Evolutionary conservation across 2,888 invertebrate genomes (phyloP).

Genomic region (Tipula helvola): DNA sequence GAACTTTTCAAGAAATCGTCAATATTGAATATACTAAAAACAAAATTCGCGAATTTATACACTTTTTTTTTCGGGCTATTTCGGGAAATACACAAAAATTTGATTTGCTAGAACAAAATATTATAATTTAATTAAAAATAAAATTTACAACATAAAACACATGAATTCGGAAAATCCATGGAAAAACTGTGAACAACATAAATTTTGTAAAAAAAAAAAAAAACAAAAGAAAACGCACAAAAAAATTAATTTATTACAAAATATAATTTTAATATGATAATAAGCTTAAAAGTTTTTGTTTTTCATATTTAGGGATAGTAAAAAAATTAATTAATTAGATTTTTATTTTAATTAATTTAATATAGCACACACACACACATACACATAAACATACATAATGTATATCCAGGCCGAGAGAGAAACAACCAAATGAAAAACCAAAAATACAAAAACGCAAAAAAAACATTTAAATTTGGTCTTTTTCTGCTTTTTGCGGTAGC

Average conservation of each 20-base stretch:
- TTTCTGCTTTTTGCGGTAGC: neutral
- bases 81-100: neutral
- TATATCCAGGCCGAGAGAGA: neutral
- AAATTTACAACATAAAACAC: neutral
- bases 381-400: too few relatives aligned
- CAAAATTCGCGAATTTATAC: neutral
- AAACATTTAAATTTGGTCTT: neutral
- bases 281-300: neutral
- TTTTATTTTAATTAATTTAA: constrained; percentile 4
- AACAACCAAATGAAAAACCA: too few relatives aligned
- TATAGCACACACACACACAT: neutral
- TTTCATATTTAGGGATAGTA: neutral
- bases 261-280: neutral
- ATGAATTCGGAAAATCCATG: neutral
- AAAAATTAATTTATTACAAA: neutral
- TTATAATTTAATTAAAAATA: neutral
- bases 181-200: neutral
- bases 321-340: neutral
- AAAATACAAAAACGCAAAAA: neutral
- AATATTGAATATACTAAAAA: neutral
- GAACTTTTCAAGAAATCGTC: neutral
- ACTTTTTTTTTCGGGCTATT: neutral
- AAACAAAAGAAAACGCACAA: neutral
- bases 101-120: neutral
- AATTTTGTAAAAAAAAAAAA: neutral